Evolutionary conservation across 2,797 vertebrate species (phyloP), one percentile per base, ranked within the genome.

Genomic region (Cynodonichthys magdalenae): DNA sequence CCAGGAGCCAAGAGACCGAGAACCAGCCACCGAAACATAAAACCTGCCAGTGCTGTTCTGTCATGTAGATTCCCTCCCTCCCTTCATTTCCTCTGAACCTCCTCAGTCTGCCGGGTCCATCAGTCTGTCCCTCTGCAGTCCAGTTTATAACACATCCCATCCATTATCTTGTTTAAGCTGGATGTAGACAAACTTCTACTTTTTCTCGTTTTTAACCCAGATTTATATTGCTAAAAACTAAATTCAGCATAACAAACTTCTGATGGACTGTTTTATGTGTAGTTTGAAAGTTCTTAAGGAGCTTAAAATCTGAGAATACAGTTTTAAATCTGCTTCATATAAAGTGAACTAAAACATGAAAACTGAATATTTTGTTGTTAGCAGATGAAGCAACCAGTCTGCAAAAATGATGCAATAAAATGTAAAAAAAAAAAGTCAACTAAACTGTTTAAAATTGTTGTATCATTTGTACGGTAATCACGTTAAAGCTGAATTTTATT

Each of bases 1-100:
- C 72, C 55, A 77, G 49, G 0, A 54, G 20, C 31, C 77, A 55
- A 24, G 75, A 55, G 24, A 80, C 54, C 18, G 73, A 75, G 2
- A 31, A 31, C 0, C 60, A 61, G 15, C 53, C 67, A 1, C 74
- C 87, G 34, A 92, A 91, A 69, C 71, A 1, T 27, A 91, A 93
- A 85, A 77, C 61, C 75, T 92, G 92, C 69, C 81, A 87, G 77
- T 94, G 93, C 84, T 94, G 93, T 83, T 88, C 90, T 0, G 45
- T 94, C 79, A 93, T 94, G 92, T 94, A 73, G 89, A 76, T 1
- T 14, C 31, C 1, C 44, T 36, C 50, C 46, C 28, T 5, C 9
- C 56, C 27, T 68, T 50, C 17, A 18, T 55, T 34, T 15, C 36
- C 49, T 62, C 45, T 36, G 36, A 47, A 10, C 15, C 24, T 36